Evolutionary conservation across 2,888 invertebrate genomes (phyloP).

Genomic region (Limenitis camilla): DNA sequence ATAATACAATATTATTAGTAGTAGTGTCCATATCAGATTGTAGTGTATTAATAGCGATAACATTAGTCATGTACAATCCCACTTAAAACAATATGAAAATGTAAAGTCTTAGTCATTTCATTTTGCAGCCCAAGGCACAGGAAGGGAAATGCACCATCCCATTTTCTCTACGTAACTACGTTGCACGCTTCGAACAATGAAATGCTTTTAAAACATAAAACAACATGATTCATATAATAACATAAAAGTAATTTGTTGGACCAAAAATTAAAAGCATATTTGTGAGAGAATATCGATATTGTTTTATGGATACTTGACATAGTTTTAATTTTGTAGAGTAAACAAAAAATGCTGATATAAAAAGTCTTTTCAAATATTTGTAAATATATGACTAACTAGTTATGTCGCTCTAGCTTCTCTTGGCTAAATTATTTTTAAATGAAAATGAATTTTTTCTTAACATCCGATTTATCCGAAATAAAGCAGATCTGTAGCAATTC

Average conservation of each 20-base stretch:
- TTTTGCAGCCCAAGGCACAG: constrained; percentile 62
- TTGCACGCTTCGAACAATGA: constrained; percentile 66
- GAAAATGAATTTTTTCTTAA: too few species aligned
- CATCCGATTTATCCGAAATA: too few species aligned
- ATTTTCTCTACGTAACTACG: constrained; percentile 63
- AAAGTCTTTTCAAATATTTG: too few species aligned
- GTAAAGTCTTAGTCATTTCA: constrained; percentile 53
- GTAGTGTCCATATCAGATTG: too few species aligned
- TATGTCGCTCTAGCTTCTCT: too few species aligned
- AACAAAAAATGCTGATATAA: not conserved
- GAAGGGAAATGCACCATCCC: constrained; percentile 62
- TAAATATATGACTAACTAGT: too few species aligned
- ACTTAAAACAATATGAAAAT: constrained; percentile 12
- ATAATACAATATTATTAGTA: too few species aligned
- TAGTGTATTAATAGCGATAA: too few species aligned
- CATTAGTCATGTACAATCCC: constrained; percentile 4
- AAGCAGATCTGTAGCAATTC: too few species aligned
- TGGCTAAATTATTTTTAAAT: too few species aligned
- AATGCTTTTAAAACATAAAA: constrained; percentile 70
- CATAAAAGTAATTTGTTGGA: constrained; percentile 45
- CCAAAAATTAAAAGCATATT: constrained; percentile 3
- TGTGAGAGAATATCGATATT: not conserved
- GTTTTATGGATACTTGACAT: not conserved
- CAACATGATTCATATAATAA: constrained; percentile 51
- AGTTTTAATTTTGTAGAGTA: not conserved